A percentile compares a stretch with the other conserved stretches of the same genome.
These are phyloP conservation scores for Pseudomyrmex pallidus DNA, from an alignment of 1,140 invertebrate genomes.

Conservation along the genomic window DNA sequence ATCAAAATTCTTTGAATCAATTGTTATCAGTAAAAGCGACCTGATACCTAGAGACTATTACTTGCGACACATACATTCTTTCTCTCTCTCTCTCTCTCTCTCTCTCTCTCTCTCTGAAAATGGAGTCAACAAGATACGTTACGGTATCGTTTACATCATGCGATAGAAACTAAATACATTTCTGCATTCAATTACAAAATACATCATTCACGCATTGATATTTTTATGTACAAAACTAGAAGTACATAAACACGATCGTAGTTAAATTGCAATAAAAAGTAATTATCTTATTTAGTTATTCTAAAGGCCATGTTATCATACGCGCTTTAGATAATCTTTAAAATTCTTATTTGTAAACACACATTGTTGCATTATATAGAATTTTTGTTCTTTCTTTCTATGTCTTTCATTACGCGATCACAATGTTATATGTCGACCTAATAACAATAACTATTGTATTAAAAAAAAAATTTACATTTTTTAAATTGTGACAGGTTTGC, in stretches of 20 bases:
- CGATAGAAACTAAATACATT: constrained; percentile 62
- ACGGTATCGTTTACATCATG: constrained; percentile 36
- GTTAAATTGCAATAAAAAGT: constrained; percentile 69
- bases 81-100: no score
- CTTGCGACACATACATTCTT: no score
- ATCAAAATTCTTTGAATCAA: constrained; percentile 38
- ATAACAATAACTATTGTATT: constrained; percentile 39
- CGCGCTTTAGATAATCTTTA: constrained; percentile 62
- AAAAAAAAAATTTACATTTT: constrained; percentile 31
- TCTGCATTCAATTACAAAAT: constrained; percentile 74
- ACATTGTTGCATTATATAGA: constrained; percentile 42
- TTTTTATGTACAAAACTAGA: constrained; percentile 73
- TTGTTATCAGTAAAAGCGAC: constrained; percentile 24
- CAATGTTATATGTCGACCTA: constrained; percentile 30
- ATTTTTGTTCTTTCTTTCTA: background rate
- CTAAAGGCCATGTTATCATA: constrained; percentile 70
- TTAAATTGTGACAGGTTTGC: constrained; percentile 31
- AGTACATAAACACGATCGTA: constrained; percentile 69
- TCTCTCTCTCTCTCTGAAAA: constrained; percentile 37
- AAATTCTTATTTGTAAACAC: constrained; percentile 35
- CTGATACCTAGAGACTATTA: no score
- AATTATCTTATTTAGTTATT: constrained; percentile 66
- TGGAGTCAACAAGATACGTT: constrained; percentile 61
- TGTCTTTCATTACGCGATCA: constrained; percentile 42
- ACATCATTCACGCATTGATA: constrained; percentile 64